Conservation (phyloP, 2,797 vertebrate genomes). For the Xenops minutus region DNA sequence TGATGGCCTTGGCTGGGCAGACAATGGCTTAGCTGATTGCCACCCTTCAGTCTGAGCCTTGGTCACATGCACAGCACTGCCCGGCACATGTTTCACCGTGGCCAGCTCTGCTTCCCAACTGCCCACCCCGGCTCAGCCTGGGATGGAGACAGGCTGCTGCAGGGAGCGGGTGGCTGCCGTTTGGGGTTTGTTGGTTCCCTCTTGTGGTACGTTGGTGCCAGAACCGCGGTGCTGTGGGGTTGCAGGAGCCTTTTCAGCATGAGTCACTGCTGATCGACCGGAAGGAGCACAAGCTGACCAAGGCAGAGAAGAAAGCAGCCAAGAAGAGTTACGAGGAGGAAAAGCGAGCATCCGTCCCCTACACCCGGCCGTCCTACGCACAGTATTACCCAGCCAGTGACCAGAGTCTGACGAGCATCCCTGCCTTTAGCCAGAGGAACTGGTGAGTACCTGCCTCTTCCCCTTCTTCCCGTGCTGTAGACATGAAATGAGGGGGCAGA, state of each 20-base stretch:
- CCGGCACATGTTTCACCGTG: rapidly evolving
- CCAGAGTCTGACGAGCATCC: conserved; percentile 89
- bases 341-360: conserved; percentile 95
- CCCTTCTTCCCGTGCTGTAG: neutral
- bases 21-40: neutral
- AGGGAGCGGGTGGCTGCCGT: neutral
- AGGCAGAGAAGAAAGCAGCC: conserved; percentile 97
- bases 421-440: conserved; percentile 94
- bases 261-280: conserved; percentile 96
- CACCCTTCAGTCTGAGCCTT: neutral
- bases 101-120: neutral
- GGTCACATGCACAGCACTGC: neutral
- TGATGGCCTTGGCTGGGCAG: neutral
- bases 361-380: conserved; percentile 93
- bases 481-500: neutral
- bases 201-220: conserved; percentile 17
- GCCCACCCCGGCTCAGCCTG: neutral
- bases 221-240: conserved; percentile 14
- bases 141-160: neutral
- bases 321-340: conserved; percentile 99
- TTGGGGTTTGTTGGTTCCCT: conserved; percentile 29
- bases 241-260: conserved; percentile 94
- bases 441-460: conserved; percentile 80
- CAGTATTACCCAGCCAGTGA: conserved; percentile 96
- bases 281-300: conserved; percentile 96